Conservation (phyloP, 2,888 invertebrate species). For the Actias luna region DNA sequence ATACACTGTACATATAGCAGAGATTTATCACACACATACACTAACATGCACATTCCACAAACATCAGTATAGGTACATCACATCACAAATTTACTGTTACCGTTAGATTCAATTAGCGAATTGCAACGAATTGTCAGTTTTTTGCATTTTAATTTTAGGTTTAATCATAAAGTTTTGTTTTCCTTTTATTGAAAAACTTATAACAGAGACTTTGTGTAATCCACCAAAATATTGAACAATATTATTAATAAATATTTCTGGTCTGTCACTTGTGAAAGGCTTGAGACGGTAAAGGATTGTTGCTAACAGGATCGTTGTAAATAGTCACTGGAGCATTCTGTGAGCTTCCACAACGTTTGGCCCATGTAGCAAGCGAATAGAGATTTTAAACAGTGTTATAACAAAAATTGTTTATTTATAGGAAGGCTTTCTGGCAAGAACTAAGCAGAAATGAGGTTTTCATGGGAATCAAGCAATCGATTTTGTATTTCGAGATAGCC, state of each 20-base stretch:
- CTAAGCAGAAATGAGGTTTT: neutral
- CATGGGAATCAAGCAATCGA: neutral
- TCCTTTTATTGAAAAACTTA: constrained; percentile 23
- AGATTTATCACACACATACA: no score
- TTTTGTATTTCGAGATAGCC: neutral
- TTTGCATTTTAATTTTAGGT: neutral
- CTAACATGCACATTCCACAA: no score
- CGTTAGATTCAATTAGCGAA: no score
- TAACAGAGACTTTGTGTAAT: constrained; percentile 46
- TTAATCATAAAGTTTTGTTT: neutral
- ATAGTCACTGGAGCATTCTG: constrained; percentile 51
- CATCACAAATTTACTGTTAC: no score
- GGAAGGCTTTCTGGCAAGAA: neutral
- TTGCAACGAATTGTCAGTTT: no score
- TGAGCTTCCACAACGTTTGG: constrained; percentile 52
- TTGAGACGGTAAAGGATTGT: constrained; percentile 73
- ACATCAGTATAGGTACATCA: no score
- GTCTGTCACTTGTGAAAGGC: constrained; percentile 70
- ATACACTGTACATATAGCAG: no score
- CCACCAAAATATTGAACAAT: constrained; percentile 72
- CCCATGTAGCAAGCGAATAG: constrained; percentile 35
- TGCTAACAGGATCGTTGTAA: constrained; percentile 58
- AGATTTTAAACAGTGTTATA: constrained; percentile 5
- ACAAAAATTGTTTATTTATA: neutral
- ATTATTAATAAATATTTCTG: constrained; percentile 70